Conservation (phyloP, 2,888 invertebrate genomes). For the Willowsia nigromaculata region DNA sequence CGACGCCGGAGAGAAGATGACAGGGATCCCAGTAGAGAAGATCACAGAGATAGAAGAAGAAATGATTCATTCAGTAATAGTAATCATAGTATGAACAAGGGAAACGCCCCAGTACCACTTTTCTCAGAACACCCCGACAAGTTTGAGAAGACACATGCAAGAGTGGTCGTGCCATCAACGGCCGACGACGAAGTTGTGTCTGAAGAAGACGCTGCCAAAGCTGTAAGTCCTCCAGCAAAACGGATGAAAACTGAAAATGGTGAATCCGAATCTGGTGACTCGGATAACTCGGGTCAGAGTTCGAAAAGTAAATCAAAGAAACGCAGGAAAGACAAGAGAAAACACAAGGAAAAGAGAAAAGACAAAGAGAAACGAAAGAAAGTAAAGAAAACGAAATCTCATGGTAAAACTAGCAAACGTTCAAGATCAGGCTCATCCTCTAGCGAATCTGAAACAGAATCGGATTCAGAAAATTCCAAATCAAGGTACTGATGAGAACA, state of each 20-base stretch:
- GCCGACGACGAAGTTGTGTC: conserved; percentile 45
- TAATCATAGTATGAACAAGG: conserved; percentile 47
- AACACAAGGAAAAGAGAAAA: conserved; percentile 86
- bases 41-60: conserved; percentile 32
- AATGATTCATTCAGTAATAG: conserved; percentile 41
- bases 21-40: conserved; percentile 47
- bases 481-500: conserved; percentile 20
- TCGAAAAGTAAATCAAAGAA: conserved; percentile 77
- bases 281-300: conserved; percentile 56
- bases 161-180: conserved; percentile 70
- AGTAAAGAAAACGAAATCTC: conserved; percentile 83
- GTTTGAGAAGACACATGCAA: conserved; percentile 48
- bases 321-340: conserved; percentile 80
- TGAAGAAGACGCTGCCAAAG: conserved; percentile 34
- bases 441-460: conserved; percentile 51
- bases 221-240: conserved; percentile 34
- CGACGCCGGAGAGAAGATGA: neutral
- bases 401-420: conserved; percentile 80
- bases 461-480: conserved; percentile 80
- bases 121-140: conserved; percentile 25
- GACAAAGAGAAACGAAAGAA: conserved; percentile 83
- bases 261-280: conserved; percentile 34
- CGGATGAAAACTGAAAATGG: conserved; percentile 63
- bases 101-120: conserved; percentile 15
- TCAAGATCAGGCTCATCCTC: conserved; percentile 67